A percentile compares a stretch with the other conserved stretches of the same genome.
phyloP scores from a whole-genome alignment of 2,113 vertebrate genomes.

The Oncorhynchus nerka region DNA sequence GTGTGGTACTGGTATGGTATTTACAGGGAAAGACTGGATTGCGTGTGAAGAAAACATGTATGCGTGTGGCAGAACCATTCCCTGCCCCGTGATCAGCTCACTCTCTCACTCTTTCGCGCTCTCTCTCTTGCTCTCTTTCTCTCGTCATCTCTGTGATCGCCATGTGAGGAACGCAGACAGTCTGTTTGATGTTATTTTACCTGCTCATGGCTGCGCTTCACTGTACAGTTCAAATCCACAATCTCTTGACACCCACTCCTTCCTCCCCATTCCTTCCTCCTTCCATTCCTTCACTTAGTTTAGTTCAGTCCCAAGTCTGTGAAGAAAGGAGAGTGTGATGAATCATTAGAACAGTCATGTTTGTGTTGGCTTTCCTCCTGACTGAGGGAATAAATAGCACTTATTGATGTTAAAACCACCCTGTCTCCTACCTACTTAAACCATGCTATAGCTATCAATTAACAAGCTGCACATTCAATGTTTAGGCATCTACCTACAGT shows the following conservation, averaged over 20 bases:
- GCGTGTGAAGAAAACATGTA: not conserved
- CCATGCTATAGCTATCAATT: too few species aligned
- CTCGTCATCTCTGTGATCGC: slow-evolving; percentile 13
- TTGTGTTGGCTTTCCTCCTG: slow-evolving; percentile 7
- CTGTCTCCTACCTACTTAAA: too few species aligned
- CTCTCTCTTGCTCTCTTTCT: too few species aligned
- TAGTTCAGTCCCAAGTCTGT: slow-evolving; percentile 25
- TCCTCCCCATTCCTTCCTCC: not conserved
- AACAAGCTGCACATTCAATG: too few species aligned
- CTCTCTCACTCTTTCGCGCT: too few species aligned
- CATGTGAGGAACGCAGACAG: slow-evolving; percentile 22
- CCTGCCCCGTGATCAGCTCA: not conserved
- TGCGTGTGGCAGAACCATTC: not conserved
- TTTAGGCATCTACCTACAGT: too few species aligned
- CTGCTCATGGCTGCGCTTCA: slow-evolving; percentile 16
- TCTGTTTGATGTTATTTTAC: slow-evolving; percentile 18
- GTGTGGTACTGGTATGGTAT: too few species aligned
- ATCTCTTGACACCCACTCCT: slow-evolving; percentile 21
- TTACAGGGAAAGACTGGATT: too few species aligned
- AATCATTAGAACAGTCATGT: slow-evolving; percentile 24
- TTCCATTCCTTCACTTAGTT: slow-evolving; percentile 1
- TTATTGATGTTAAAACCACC: slow-evolving; percentile 3
- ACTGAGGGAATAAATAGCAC: not conserved
- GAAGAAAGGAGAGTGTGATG: slow-evolving; percentile 37
- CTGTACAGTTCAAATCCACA: not conserved